Evolutionary conservation across 1,140 invertebrate genomes (phyloP).

Genomic region (Lasioglossum albipes): DNA sequence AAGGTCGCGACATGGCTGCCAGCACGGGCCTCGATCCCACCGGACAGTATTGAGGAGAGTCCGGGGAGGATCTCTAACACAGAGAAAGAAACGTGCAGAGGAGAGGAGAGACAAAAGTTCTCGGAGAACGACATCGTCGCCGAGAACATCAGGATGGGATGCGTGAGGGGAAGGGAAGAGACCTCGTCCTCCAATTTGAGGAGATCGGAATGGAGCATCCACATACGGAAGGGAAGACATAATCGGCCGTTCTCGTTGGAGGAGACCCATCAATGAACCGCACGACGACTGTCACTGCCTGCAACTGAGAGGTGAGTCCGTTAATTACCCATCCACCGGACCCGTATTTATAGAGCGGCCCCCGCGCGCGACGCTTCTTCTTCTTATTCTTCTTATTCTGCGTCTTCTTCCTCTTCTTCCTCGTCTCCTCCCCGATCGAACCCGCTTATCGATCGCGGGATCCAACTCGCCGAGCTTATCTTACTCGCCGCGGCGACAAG

Average conservation of each 20-base stretch:
- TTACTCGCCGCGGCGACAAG: neutral
- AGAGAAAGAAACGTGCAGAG: conserved; percentile 19
- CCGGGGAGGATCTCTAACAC: neutral
- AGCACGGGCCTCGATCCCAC: conserved; percentile 71
- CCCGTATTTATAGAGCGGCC: conserved; percentile 38
- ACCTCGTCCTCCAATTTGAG: conserved; percentile 76
- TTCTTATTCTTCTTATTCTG: too few relatives aligned
- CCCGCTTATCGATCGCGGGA: conserved; percentile 30
- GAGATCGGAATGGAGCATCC: conserved; percentile 77
- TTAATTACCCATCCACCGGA: conserved; percentile 13
- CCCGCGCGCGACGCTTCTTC: neutral
- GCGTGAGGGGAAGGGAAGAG: conserved; percentile 74
- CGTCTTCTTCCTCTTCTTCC: too few relatives aligned
- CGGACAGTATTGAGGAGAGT: conserved; percentile 70
- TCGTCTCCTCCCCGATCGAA: neutral
- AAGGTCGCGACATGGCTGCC: conserved; percentile 75
- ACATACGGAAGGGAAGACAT: conserved; percentile 79
- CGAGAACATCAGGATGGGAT: conserved; percentile 45
- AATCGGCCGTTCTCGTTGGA: conserved; percentile 42
- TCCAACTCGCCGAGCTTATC: neutral
- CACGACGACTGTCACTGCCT: conserved; percentile 51
- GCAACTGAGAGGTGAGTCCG: conserved; percentile 59
- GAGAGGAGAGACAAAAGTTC: conserved; percentile 21
- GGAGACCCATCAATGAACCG: conserved; percentile 54
- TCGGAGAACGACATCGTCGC: conserved; percentile 8